Evolutionary conservation across 2,888 invertebrate species (phyloP), one percentile per base, ranked within the genome.

Genomic region (Rotaria magnacalcarata): DNA sequence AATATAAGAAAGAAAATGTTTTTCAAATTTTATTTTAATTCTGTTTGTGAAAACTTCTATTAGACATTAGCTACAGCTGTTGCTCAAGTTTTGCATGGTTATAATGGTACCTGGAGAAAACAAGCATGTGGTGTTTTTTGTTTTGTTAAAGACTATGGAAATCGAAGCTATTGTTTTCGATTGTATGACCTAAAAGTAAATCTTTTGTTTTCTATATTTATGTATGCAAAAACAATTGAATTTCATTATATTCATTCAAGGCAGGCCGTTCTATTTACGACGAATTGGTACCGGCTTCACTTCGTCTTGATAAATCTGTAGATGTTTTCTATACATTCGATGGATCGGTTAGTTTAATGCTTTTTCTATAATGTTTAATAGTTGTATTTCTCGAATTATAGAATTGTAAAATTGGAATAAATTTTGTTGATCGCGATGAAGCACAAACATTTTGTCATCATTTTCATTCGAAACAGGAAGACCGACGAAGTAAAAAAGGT

Each of bases 91-190:
- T 14, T 80, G n/a, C 80, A 80, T 47, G 21, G 47, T 14, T 11
- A 80, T 47, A 43, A 80, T n/a, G 47, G 47, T 21, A 21, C 24
- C 2, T 80, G 80, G 80, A 43, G 43, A 47, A 80, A 80, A n/a
- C 80, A 80, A 47, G 80, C 80, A 80, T 80, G 80, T n/a, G 80
- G 80, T 0, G 80, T 80, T 5, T 80, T 80, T 47, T 80, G 80
- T 80, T 80, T 80, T n/a, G 80, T 80, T 2, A 80, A 80, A 43
- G 80, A 80, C 47, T 80, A 80, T 80, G 80, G 24, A 47, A 43
- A 80, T 47, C 80, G 80, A 80, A 80, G 24, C 10, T 80, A 80
- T 80, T 80, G 80, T 47, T 80, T 80, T 80, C 80, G 80, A 80
- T 47, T 80, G 47, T 80, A 80, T 80, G 80, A 80, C 24, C n/a